phyloP scores from a whole-genome alignment of 2,797 vertebrate species.

The Galaxias olidus region DNA sequence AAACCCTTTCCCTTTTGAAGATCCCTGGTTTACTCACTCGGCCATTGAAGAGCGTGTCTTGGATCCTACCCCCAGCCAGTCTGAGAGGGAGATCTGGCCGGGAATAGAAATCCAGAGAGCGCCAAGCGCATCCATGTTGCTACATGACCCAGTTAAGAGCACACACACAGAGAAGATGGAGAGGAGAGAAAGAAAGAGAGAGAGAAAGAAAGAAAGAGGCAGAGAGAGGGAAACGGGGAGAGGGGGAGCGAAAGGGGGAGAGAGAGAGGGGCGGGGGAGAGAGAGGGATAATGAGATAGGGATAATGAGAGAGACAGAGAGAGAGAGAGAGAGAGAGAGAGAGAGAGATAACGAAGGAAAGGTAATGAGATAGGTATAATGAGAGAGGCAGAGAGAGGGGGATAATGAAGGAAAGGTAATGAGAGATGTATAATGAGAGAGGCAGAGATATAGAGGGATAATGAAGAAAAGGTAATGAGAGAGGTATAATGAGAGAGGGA shows the following conservation, averaged over 20 bases:
- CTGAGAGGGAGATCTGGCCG: conserved; percentile 14
- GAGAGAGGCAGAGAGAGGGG: not conserved
- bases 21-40: too few relatives aligned
- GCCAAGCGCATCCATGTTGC: conserved; percentile 40
- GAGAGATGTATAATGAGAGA: not conserved
- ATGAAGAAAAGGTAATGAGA: too few relatives aligned
- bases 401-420: not conserved
- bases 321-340: conserved; percentile 29
- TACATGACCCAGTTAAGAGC: conserved; percentile 60
- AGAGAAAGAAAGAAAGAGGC: conserved; percentile 20
- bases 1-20: too few relatives aligned
- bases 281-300: not conserved
- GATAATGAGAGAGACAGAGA: not conserved
- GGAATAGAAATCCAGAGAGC: conserved; percentile 23
- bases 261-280: conserved; percentile 34
- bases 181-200: conserved; percentile 26
- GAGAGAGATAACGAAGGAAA: conserved; percentile 14
- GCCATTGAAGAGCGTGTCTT: too few relatives aligned
- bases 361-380: conserved; percentile 28
- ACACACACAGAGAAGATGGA: not conserved
- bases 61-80: too few relatives aligned
- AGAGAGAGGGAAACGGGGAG: not conserved
- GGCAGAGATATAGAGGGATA: not conserved
- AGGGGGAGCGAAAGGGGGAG: conserved; percentile 38
- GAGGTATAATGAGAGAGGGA: conserved; percentile 34